Evolutionary conservation across 1,140 invertebrate species (phyloP).

Genomic region (Drosophila aff.): DNA sequence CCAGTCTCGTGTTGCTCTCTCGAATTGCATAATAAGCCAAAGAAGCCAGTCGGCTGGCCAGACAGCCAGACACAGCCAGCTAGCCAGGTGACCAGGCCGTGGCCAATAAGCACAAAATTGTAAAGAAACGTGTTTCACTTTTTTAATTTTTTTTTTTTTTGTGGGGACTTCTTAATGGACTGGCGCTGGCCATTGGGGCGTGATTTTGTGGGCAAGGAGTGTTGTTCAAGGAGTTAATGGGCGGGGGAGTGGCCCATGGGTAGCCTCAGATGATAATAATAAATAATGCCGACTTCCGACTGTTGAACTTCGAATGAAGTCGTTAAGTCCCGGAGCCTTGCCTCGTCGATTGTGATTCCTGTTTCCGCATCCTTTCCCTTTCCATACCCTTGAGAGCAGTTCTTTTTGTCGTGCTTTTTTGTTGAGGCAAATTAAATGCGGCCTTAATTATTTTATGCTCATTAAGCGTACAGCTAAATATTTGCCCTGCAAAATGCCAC

Average conservation of each 20-base stretch:
- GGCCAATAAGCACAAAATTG: slow-evolving; percentile 74
- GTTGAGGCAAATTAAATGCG: slow-evolving; percentile 62
- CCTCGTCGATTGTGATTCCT: slow-evolving; percentile 19
- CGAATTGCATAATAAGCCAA: slow-evolving; percentile 74
- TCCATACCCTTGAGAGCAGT: slow-evolving; percentile 41
- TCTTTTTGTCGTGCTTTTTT: slow-evolving; percentile 14
- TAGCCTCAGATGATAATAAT: slow-evolving; percentile 36
- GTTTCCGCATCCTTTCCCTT: slow-evolving; percentile 56
- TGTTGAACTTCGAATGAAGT: slow-evolving; percentile 41
- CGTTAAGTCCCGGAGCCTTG: slow-evolving; percentile 26
- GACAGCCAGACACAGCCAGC: background rate
- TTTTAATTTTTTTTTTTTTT: slow-evolving; percentile 28
- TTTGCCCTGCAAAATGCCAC: slow-evolving; percentile 53
- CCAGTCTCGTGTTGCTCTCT: slow-evolving; percentile 34
- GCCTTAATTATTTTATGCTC: slow-evolving; percentile 81
- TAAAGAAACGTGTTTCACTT: slow-evolving; percentile 72
- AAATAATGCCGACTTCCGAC: slow-evolving; percentile 16
- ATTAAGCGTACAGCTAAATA: slow-evolving; percentile 60
- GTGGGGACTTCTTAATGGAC: slow-evolving; percentile 69
- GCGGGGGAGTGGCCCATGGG: slow-evolving; percentile 6
- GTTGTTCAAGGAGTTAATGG: slow-evolving; percentile 51
- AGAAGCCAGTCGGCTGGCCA: slow-evolving; percentile 57
- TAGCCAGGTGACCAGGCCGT: slow-evolving; percentile 65
- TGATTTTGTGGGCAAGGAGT: slow-evolving; percentile 50
- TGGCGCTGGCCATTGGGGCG: slow-evolving; percentile 44